phyloP scores from a whole-genome alignment of 2,113 vertebrate species.

The Origma solitaria region DNA sequence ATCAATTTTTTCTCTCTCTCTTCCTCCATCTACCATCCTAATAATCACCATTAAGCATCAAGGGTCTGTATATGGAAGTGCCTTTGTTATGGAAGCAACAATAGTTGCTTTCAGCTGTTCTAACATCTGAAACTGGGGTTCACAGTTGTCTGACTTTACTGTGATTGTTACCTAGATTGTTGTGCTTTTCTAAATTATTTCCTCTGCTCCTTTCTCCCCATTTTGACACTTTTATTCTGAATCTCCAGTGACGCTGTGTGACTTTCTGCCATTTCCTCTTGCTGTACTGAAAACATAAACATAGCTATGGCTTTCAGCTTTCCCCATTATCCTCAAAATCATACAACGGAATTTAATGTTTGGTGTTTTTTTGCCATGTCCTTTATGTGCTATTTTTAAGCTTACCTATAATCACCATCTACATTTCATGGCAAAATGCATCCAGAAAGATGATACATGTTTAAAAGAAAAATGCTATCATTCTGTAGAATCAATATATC shows the following conservation, averaged over 20 bases:
- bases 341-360: not conserved
- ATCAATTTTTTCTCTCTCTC: not conserved
- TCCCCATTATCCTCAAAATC: conserved; percentile 25
- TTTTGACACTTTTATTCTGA: not conserved
- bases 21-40: not conserved
- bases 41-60: not conserved
- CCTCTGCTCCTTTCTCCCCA: not conserved
- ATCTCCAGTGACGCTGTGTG: not conserved
- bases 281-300: not conserved
- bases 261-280: not conserved
- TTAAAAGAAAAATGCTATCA: not conserved
- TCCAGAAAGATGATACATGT: conserved; percentile 10
- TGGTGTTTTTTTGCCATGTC: not conserved
- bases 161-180: not conserved
- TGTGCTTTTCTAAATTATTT: conserved; percentile 33
- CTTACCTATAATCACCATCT: not conserved
- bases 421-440: not conserved
- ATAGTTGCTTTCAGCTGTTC: conserved; percentile 14
- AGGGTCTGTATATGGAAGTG: not conserved
- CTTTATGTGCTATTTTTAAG: conserved; percentile 6
- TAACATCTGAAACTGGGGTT: not conserved
- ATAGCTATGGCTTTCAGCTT: not conserved
- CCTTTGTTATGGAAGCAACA: not conserved
- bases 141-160: not conserved
- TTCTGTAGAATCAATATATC: conserved; percentile 12